A percentile compares a stretch with the other conserved stretches of the same genome.
phyloP scores from a whole-genome alignment of 2,888 invertebrate genomes.

The Hololepta plana region DNA sequence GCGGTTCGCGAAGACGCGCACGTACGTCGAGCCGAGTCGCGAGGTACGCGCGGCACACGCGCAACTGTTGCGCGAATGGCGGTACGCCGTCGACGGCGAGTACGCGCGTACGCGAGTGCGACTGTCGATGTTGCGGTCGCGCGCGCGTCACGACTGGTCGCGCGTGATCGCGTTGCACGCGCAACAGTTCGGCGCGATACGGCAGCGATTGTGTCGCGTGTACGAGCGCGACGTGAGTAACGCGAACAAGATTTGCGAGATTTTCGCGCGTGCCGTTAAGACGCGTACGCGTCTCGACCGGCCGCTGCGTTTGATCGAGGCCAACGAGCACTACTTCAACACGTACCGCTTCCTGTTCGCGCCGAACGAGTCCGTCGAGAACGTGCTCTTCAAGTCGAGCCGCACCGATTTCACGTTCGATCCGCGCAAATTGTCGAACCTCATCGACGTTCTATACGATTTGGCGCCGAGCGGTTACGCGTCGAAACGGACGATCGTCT shows the following conservation, averaged over 20 bases:
- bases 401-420: too few species aligned
- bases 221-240: slow-evolving; percentile 24
- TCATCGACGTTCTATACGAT: slow-evolving; percentile 19
- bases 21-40: slow-evolving; percentile 6
- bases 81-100: slow-evolving; percentile 35
- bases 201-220: too few species aligned
- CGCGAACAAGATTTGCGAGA: slow-evolving; percentile 20
- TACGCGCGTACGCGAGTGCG: slow-evolving; percentile 30
- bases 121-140: slow-evolving; percentile 28
- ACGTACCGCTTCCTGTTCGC: too few species aligned
- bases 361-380: too few species aligned
- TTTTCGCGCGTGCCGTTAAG: slow-evolving; percentile 21
- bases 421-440: too few species aligned
- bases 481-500: slow-evolving; percentile 20
- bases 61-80: slow-evolving; percentile 36
- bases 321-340: too few species aligned
- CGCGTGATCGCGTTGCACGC: too few species aligned
- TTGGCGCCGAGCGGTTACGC: slow-evolving; percentile 22
- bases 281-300: too few species aligned
- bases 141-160: slow-evolving; percentile 29
- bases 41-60: slow-evolving; percentile 18
- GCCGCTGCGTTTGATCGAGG: too few species aligned
- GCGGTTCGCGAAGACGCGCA: too few species aligned
- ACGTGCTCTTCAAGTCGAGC: too few species aligned
- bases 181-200: too few species aligned